A percentile compares a stretch with the other conserved stretches of the same genome.
Conservation (phyloP, 2,888 invertebrate species). For the Latrodectus hesperus region DNA sequence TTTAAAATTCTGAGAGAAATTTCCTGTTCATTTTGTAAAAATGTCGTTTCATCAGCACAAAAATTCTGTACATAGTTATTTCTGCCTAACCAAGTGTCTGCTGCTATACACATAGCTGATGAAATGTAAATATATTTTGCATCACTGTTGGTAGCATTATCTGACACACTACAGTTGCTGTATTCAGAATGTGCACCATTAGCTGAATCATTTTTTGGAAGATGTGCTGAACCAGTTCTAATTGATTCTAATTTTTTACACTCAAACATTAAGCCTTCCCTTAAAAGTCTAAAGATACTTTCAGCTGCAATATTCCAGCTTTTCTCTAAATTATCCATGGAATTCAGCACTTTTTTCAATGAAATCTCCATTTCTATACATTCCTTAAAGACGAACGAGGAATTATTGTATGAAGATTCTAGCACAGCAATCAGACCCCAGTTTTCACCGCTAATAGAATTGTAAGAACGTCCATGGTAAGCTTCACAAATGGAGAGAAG, state of each 20-base stretch:
- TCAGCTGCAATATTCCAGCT: background rate
- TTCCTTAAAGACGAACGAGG: background rate
- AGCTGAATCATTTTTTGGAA: no score
- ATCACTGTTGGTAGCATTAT: background rate
- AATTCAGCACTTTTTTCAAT: background rate
- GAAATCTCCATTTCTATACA: background rate
- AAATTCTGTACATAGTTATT: background rate
- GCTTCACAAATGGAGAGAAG: constrained; percentile 13
- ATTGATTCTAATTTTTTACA: background rate
- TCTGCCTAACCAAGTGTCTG: background rate
- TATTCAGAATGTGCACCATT: no score
- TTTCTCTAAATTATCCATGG: background rate
- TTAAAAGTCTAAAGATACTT: background rate
- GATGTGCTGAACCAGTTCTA: background rate
- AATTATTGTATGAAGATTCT: background rate
- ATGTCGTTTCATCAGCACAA: background rate
- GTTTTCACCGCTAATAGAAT: background rate
- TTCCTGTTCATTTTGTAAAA: background rate
- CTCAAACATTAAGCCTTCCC: background rate
- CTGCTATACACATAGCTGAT: background rate
- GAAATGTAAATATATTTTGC: background rate
- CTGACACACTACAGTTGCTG: background rate
- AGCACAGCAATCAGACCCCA: background rate
- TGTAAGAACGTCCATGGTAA: background rate
- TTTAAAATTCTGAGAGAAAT: background rate